Base-by-base conservation (phyloP, 2,888 invertebrate genomes). In the Cyclophora punctaria region DNA sequence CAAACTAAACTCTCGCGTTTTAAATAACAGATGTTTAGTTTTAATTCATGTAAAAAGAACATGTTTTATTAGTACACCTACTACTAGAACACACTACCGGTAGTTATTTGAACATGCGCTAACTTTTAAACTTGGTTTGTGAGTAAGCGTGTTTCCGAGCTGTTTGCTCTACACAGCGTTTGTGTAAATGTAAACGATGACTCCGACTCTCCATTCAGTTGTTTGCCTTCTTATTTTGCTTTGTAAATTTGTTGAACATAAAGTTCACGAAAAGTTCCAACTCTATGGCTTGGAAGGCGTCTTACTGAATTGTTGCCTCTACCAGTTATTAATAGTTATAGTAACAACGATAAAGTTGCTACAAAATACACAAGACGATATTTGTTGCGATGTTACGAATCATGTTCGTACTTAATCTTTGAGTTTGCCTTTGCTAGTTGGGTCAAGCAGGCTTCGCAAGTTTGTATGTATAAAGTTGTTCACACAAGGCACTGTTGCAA, bases 181-280 rank as follows among this genome's bases (percentile, higher is more conserved):
- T 74, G 67, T 75, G 73, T 66, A 69, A 78, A 76, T 72, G 73
- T 73, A 79, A 80, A 76, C 80, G 78, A 79, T 80, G 79, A 78
- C 72, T 78, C 66, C 67, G 67, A 65, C 73, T 72, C 70, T 67
- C 67, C 67, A 73, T 73, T 71, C 20, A 34, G 45, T 45, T 45
- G 44, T 34, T 44, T 44, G 44, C 44, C 34, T 44, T 75, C 73
- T 79, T 78, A 75, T 76, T 80, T 75, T 57, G 67, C 75, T 77
- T 72, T 69, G 71, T 69, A 37, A 37, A 37, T 73, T 73, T 69
- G 73, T 76, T 75, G 72, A 71, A 37, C 70, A 63, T 66, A 73
- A 75, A 73, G 71, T 71, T 67, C 57, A 66, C 69, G 64, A 64
- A 64, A 75, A 71, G 59, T 71, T 66, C 53, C 55, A 52, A 63